Percentiles rank a stretch among this genome's conserved stretches.
These are phyloP conservation scores for Noctua fimbriata DNA, from an alignment of 2,888 invertebrate species.

Conservation along the genomic window DNA sequence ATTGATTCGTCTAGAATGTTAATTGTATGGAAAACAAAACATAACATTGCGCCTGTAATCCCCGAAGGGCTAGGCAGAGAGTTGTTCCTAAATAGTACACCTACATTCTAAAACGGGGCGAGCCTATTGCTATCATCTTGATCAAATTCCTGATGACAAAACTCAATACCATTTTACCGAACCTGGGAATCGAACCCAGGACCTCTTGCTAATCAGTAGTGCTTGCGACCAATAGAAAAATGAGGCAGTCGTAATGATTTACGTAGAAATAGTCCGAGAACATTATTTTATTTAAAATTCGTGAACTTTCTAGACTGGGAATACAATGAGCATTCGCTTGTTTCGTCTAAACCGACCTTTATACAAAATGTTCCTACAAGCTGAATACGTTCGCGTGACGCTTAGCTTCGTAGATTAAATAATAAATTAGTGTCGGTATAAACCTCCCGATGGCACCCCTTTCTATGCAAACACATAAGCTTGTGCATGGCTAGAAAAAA, in stretches of 20 bases:
- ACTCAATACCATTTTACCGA: background rate
- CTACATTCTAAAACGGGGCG: background rate
- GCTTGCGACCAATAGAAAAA: background rate
- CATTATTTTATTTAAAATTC: background rate
- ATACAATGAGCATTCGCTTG: background rate
- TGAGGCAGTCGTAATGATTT: background rate
- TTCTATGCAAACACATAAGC: constrained; percentile 77
- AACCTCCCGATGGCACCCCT: constrained; percentile 71
- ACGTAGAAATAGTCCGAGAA: background rate
- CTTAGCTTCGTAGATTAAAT: constrained; percentile 73
- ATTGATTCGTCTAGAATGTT: background rate
- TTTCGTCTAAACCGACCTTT: background rate
- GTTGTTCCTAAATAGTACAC: background rate
- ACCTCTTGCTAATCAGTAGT: background rate
- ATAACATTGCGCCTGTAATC: background rate
- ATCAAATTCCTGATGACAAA: background rate
- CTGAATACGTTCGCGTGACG: constrained; percentile 61
- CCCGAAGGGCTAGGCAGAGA: background rate
- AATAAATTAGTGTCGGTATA: constrained; percentile 79
- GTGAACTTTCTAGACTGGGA: background rate
- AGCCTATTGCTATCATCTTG: background rate
- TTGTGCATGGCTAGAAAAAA: constrained; percentile 71
- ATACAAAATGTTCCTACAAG: constrained; percentile 35
- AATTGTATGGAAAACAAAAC: background rate
- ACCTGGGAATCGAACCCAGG: background rate